phyloP scores from a whole-genome alignment of 2,888 invertebrate species.

The Priocnemis perturbator region DNA sequence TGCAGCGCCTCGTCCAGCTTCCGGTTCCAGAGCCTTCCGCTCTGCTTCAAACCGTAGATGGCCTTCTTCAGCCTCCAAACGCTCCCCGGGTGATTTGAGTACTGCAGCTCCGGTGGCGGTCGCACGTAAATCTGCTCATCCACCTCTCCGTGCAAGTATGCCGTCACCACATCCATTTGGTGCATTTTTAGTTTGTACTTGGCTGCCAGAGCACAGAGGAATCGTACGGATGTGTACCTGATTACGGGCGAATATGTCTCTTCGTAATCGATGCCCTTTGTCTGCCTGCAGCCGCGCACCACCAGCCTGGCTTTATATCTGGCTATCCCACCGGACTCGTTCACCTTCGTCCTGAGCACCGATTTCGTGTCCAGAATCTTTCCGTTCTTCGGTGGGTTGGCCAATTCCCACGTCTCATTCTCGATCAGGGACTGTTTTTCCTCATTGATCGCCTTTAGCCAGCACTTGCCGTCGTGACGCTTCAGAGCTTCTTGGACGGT shows the following conservation, averaged over 20 bases:
- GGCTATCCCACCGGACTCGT: constrained; percentile 21
- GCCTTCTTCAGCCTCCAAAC: no score
- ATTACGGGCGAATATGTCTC: constrained; percentile 9
- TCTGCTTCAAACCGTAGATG: constrained; percentile 2
- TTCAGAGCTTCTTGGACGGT: constrained; percentile 34
- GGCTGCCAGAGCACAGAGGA: background rate
- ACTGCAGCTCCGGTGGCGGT: background rate
- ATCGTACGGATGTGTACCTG: background rate
- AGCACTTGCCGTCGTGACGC: constrained; percentile 27
- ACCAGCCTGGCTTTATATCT: constrained; percentile 45
- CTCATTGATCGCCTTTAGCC: constrained; percentile 43
- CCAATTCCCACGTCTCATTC: constrained; percentile 43
- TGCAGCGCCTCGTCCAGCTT: background rate
- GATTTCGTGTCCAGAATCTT: constrained; percentile 37
- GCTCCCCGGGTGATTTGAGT: background rate
- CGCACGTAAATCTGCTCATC: background rate
- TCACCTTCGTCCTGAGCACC: constrained; percentile 42
- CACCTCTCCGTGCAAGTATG: background rate
- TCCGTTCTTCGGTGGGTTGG: constrained; percentile 27
- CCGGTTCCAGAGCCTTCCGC: background rate
- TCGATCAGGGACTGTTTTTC: constrained; percentile 34
- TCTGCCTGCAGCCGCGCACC: background rate
- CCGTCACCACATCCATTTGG: background rate
- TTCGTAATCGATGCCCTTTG: background rate
- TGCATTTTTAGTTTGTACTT: background rate